A percentile compares a stretch with the other conserved stretches of the same genome.
phyloP scores from a whole-genome alignment of 2,888 invertebrate species.

The Oithona nana region DNA sequence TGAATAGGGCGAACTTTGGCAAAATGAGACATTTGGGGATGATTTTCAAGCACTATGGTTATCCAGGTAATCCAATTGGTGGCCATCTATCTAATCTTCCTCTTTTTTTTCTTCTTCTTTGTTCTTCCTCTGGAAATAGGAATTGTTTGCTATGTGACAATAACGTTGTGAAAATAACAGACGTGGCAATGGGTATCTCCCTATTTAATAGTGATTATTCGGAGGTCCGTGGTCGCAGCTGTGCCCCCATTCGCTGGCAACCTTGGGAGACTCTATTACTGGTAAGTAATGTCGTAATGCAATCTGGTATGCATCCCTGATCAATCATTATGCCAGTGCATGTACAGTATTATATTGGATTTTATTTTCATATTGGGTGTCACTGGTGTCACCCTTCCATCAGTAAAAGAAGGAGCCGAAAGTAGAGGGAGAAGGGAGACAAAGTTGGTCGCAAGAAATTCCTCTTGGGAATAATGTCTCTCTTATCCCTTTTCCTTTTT shows the following conservation, averaged over 20 bases:
- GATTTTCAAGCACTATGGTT: too few relatives aligned
- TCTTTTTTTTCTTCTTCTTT: neutral
- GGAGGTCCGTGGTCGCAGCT: constrained; percentile 40
- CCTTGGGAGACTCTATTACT: constrained; percentile 44
- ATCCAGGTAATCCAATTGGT: too few relatives aligned
- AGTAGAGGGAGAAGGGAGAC: neutral
- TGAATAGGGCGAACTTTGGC: too few relatives aligned
- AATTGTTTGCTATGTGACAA: constrained; percentile 42
- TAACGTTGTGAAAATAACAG: constrained; percentile 41
- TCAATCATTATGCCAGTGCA: too few relatives aligned
- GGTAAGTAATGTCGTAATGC: constrained; percentile 27
- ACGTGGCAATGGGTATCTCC: constrained; percentile 42
- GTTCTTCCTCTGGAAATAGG: constrained; percentile 26
- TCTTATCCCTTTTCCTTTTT: neutral
- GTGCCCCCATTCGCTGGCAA: constrained; percentile 42
- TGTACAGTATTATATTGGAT: too few relatives aligned
- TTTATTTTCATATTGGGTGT: too few relatives aligned
- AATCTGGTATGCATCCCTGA: neutral
- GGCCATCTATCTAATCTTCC: too few relatives aligned
- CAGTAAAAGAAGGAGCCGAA: neutral
- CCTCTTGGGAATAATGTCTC: neutral
- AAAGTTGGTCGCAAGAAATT: neutral
- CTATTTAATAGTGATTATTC: constrained; percentile 43
- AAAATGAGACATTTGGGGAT: too few relatives aligned
- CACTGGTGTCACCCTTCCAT: neutral